Conservation (phyloP, 2,113 vertebrate species). For the Rissa tridactyla region DNA sequence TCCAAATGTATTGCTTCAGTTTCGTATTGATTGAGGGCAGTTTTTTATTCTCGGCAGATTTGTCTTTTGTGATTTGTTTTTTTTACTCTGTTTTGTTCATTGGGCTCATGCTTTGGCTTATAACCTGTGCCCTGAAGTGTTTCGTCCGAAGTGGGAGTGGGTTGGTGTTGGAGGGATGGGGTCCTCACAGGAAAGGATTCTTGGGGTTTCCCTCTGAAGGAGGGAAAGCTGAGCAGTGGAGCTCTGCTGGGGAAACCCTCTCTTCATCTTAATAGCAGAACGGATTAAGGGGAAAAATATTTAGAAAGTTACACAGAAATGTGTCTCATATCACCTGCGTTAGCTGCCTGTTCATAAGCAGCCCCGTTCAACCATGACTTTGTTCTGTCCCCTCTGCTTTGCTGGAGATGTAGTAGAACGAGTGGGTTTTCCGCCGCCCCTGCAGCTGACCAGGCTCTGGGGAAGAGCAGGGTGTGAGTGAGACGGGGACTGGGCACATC, state of each 20-base stretch:
- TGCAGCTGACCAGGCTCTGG: not conserved
- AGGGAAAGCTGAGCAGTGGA: not conserved
- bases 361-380: fast-evolving
- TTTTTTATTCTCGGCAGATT: not conserved
- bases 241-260: not conserved
- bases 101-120: not conserved
- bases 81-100: not conserved
- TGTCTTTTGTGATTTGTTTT: not conserved
- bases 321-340: not conserved
- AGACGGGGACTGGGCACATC: fast-evolving
- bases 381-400: not conserved
- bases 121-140: not conserved
- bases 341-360: not conserved
- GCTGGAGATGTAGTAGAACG: not conserved
- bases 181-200: not conserved
- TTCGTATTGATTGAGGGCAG: not conserved
- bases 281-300: not conserved
- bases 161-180: not conserved
- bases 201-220: not conserved
- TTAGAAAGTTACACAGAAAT: not conserved
- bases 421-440: not conserved
- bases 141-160: not conserved
- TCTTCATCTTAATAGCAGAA: not conserved
- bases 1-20: not conserved
- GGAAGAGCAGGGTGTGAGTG: fast-evolving